phyloP scores from a whole-genome alignment of 1,140 invertebrate genomes.

The Hermetia illucens region DNA sequence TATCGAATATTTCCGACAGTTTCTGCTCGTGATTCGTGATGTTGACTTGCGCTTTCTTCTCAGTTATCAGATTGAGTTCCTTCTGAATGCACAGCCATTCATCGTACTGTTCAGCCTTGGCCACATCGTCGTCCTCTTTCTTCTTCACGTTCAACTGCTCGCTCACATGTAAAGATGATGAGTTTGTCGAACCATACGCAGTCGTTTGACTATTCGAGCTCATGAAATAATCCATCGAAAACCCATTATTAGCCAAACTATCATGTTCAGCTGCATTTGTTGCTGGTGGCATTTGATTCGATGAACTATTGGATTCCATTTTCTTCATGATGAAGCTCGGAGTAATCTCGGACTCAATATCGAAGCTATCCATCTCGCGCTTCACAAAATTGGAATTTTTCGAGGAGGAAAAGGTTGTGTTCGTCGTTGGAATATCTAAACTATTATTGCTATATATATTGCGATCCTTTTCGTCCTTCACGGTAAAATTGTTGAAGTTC shows the following conservation, averaged over 20 bases:
- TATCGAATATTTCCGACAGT: constrained; percentile 9
- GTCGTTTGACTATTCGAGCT: no score
- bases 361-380: constrained; percentile 17
- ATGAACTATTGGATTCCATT: constrained; percentile 10
- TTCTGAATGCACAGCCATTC: constrained; percentile 55
- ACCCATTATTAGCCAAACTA: background rate
- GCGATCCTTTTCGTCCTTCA: background rate
- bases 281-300: constrained; percentile 10
- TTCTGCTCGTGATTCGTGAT: constrained; percentile 9
- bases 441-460: background rate
- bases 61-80: constrained; percentile 35
- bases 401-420: background rate
- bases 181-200: background rate
- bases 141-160: background rate
- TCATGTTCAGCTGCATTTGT: constrained; percentile 5
- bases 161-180: no score
- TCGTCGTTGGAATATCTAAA: background rate
- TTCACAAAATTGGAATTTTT: background rate
- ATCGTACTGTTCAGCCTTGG: constrained; percentile 38
- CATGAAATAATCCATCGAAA: background rate
- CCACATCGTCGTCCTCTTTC: background rate
- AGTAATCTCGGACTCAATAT: constrained; percentile 28
- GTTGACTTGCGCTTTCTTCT: constrained; percentile 12
- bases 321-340: constrained; percentile 29
- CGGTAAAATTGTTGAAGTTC: no score